These are phyloP conservation scores for Chaetophractus vellerosus DNA, from an alignment of 2,797 vertebrate species.

Conservation along the genomic window DNA sequence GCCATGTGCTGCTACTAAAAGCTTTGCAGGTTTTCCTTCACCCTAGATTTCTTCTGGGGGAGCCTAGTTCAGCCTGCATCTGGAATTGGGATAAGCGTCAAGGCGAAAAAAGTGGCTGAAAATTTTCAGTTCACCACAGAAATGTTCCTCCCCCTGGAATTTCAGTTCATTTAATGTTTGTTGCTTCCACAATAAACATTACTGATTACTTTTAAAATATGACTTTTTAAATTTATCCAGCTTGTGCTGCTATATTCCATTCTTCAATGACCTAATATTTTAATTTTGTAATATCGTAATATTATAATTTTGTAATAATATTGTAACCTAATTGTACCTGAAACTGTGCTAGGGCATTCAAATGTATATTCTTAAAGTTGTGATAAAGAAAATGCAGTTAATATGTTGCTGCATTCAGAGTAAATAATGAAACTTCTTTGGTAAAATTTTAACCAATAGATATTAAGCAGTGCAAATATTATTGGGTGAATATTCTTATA, in stretches of 20 bases:
- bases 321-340: too few species aligned
- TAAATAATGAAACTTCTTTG: background rate
- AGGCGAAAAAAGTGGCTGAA: background rate
- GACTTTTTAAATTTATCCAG: background rate
- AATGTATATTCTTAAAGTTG: background rate
- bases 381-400: constrained; percentile 4
- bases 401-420: background rate
- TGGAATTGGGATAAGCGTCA: background rate
- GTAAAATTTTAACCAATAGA: background rate
- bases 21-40: background rate
- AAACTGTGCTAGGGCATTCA: background rate
- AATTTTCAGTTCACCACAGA: background rate
- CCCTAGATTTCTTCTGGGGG: background rate
- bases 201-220: background rate
- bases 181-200: background rate
- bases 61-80: background rate
- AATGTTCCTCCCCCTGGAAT: background rate
- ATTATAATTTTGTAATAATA: too few species aligned
- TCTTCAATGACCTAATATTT: background rate
- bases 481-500: background rate
- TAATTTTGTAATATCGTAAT: too few species aligned
- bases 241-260: background rate
- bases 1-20: background rate
- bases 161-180: constrained; percentile 8
- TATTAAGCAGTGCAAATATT: background rate